phyloP scores from a whole-genome alignment of 2,888 invertebrate species.

The Ceriagrion tenellum region DNA sequence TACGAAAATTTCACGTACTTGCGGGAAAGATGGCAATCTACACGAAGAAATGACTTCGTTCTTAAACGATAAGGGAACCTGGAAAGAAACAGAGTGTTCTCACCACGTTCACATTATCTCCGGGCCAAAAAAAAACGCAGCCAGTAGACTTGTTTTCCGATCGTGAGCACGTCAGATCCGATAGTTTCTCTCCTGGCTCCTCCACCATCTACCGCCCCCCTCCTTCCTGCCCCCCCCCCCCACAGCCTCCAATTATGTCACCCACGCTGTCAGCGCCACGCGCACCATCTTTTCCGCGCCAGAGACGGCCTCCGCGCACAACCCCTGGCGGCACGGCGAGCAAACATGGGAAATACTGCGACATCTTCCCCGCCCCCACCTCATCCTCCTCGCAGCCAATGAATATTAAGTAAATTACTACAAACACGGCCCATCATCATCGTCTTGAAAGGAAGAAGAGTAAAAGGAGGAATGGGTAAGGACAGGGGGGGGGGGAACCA shows the following conservation, averaged over 20 bases:
- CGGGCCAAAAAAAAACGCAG: neutral
- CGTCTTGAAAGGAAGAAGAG: neutral
- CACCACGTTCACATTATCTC: neutral
- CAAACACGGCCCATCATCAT: conserved; percentile 28
- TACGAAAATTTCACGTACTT: too few species aligned
- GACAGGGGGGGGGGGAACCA: too few species aligned
- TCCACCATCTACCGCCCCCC: too few species aligned
- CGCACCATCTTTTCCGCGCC: conserved; percentile 53
- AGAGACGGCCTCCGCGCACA: neutral
- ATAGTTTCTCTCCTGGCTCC: conserved; percentile 32
- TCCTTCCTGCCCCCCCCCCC: too few species aligned
- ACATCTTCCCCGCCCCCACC: conserved; percentile 45
- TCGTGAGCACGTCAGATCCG: conserved; percentile 52
- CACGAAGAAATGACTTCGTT: neutral
- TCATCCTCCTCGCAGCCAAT: conserved; percentile 7
- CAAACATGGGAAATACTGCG: conserved; percentile 26
- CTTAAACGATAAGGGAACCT: neutral
- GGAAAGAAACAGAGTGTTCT: neutral
- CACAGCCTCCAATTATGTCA: conserved; percentile 53
- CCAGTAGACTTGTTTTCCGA: conserved; percentile 2
- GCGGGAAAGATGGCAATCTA: too few species aligned
- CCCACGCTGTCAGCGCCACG: conserved; percentile 48
- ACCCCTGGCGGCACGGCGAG: conserved; percentile 52
- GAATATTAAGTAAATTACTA: conserved; percentile 65
- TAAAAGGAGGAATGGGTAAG: neutral